Conservation (phyloP, 2,797 vertebrate genomes). For the Acrocephalus scirpaceus region DNA sequence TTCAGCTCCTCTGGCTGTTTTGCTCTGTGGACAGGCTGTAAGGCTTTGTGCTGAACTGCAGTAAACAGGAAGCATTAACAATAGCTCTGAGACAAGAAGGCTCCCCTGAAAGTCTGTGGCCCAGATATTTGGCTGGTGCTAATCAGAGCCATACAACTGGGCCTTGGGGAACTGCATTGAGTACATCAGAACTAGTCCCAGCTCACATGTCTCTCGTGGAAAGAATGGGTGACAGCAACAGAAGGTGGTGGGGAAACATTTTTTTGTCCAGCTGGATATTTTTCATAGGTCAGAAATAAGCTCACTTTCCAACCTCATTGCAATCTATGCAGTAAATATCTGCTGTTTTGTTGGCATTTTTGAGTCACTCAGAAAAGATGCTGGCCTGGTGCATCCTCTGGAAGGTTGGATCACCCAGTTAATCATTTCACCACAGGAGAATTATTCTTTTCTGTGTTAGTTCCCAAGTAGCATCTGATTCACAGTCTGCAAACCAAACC, state of each 20-base stretch:
- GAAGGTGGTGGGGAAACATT: neutral
- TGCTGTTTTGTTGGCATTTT: neutral
- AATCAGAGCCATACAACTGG: constrained; percentile 9
- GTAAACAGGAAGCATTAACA: constrained; percentile 69
- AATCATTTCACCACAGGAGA: neutral
- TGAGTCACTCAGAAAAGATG: neutral
- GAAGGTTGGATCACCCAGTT: neutral
- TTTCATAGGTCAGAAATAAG: neutral
- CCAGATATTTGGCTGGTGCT: constrained; percentile 30
- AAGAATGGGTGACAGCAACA: neutral
- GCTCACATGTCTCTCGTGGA: neutral
- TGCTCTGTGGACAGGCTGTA: constrained; percentile 11
- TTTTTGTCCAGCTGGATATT: neutral
- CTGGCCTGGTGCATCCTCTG: neutral
- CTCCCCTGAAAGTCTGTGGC: constrained; percentile 10
- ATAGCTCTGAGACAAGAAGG: constrained; percentile 62
- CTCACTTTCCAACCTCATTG: accelerated
- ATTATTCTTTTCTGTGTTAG: neutral
- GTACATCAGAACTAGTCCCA: neutral
- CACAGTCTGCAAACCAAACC: neutral
- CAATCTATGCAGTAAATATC: neutral
- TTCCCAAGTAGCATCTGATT: neutral
- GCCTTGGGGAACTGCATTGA: neutral
- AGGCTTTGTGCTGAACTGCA: constrained; percentile 52
- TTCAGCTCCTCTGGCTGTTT: neutral